A percentile compares a stretch with the other conserved stretches of the same genome.
Evolutionary conservation across 2,888 invertebrate species (phyloP).

Genomic region (Stenchaetothrips biformis): DNA sequence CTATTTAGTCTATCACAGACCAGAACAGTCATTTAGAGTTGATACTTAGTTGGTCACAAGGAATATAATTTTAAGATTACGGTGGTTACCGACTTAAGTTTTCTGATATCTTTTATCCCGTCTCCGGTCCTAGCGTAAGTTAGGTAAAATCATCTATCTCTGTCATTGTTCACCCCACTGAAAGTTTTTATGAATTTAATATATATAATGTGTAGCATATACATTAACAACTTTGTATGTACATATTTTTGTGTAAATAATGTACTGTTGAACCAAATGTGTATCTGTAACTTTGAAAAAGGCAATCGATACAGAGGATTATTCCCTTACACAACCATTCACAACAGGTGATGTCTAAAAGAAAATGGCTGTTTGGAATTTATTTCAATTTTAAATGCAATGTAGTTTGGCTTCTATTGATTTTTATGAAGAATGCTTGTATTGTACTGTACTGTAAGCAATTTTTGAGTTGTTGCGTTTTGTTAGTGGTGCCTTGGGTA

Average conservation of each 20-base stretch:
- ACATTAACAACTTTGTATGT: background rate
- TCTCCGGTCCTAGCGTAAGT: background rate
- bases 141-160: background rate
- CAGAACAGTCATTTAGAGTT: background rate
- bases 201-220: background rate
- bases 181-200: background rate
- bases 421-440: slow-evolving; percentile 4
- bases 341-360: background rate
- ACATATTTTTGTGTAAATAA: slow-evolving; percentile 17
- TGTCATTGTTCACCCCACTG: background rate
- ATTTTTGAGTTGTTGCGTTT: slow-evolving; percentile 10
- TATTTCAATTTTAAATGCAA: slow-evolving; percentile 3
- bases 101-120: background rate
- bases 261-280: slow-evolving; percentile 6
- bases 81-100: background rate
- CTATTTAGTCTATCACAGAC: background rate
- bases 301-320: background rate
- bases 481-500: slow-evolving; percentile 20
- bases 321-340: background rate
- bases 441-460: slow-evolving; percentile 7
- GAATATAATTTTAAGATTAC: background rate
- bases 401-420: background rate
- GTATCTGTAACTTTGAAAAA: background rate
- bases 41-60: background rate
- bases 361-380: slow-evolving; percentile 9